Conservation (phyloP, 2,113 vertebrate genomes). For the Perccottus glenii region DNA sequence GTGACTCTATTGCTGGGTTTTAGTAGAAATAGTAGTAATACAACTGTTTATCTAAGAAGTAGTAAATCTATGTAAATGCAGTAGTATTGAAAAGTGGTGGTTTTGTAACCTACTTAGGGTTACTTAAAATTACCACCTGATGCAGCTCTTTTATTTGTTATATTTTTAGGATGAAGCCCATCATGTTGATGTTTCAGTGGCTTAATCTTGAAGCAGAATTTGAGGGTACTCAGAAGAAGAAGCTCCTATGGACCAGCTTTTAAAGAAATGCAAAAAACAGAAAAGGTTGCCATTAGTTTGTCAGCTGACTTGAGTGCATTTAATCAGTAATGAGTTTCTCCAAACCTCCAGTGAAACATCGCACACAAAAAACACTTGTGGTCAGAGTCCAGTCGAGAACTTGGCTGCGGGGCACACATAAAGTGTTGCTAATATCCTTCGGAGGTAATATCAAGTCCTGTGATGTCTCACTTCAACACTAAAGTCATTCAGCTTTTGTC, state of each 20-base stretch:
- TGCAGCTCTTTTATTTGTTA: too few relatives aligned
- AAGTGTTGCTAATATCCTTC: slow-evolving; percentile 21
- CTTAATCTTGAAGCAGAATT: slow-evolving; percentile 6
- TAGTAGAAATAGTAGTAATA: too few relatives aligned
- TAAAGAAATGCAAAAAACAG: not conserved
- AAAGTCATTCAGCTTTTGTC: slow-evolving; percentile 14
- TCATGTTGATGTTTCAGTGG: slow-evolving; percentile 28
- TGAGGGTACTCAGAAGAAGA: not conserved
- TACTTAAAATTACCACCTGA: too few relatives aligned
- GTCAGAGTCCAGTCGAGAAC: not conserved
- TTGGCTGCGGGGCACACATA: not conserved
- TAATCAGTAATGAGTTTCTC: not conserved
- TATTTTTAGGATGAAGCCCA: slow-evolving; percentile 40
- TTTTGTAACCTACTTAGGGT: too few relatives aligned
- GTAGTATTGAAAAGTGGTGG: too few relatives aligned
- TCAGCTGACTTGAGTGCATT: slow-evolving; percentile 17
- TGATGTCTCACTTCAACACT: slow-evolving; percentile 32
- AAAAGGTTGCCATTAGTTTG: not conserved
- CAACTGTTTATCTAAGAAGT: too few relatives aligned
- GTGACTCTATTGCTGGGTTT: too few relatives aligned
- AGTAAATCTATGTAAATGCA: too few relatives aligned
- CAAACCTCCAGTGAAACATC: not conserved
- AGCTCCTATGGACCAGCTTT: not conserved
- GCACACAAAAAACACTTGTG: not conserved
- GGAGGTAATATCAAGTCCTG: slow-evolving; percentile 22